Conservation (phyloP, 2,113 vertebrate species). For the Hymenochirus boettgeri region DNA sequence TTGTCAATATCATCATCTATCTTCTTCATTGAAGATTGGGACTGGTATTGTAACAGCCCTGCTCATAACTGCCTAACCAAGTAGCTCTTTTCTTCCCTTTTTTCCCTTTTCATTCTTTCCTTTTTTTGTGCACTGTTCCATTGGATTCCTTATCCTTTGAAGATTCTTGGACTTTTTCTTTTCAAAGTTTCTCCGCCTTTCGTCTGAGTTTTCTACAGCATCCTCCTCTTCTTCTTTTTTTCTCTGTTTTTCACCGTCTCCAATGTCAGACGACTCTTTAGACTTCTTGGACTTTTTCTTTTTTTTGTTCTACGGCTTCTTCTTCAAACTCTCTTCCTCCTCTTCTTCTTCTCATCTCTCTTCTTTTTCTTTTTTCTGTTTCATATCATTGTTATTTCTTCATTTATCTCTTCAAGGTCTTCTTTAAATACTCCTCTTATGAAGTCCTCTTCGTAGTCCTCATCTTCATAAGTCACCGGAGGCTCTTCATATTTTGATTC, state of each 20-base stretch:
- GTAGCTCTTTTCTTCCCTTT: conserved; percentile 69
- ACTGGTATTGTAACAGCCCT: conserved; percentile 79
- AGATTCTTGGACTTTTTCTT: conserved; percentile 56
- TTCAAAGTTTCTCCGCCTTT: conserved; percentile 63
- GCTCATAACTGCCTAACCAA: conserved; percentile 77
- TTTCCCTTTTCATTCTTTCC: conserved; percentile 62
- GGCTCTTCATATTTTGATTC: conserved; percentile 45
- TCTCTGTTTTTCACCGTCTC: conserved; percentile 59
- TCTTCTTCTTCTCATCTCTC: conserved; percentile 46
- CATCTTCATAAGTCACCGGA: background rate
- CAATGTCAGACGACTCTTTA: conserved; percentile 54
- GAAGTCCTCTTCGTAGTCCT: conserved; percentile 25
- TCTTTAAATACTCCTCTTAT: conserved; percentile 34
- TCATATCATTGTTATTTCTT: conserved; percentile 71
- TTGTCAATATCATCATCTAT: conserved; percentile 90
- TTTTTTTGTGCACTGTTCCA: conserved; percentile 56
- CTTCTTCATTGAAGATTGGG: conserved; percentile 75
- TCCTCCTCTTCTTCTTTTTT: conserved; percentile 51
- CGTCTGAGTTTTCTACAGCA: conserved; percentile 56
- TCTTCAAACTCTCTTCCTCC: too few species aligned
- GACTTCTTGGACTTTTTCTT: conserved; percentile 66
- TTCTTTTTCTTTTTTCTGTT: conserved; percentile 59
- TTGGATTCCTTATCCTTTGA: conserved; percentile 71
- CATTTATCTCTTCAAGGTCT: conserved; percentile 39
- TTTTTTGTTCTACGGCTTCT: conserved; percentile 38